These are phyloP conservation scores for Neopelma chrysocephalum DNA, from an alignment of 2,797 vertebrate genomes.

Conservation along the genomic window DNA sequence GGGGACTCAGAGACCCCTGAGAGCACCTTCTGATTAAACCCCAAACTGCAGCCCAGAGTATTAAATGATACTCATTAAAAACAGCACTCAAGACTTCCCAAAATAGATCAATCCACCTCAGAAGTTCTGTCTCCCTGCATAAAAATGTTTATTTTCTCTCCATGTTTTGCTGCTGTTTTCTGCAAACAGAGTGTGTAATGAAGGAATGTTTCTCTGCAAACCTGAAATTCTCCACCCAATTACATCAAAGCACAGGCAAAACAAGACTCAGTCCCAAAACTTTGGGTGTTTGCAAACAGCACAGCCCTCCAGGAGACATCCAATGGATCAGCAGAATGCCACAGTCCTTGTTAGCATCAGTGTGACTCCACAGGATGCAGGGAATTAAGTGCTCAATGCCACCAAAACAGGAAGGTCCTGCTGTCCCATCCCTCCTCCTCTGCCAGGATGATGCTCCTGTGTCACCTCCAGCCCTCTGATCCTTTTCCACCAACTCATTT, in stretches of 20 bases:
- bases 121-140: not conserved
- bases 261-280: not conserved
- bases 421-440: conserved; percentile 1
- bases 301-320: not conserved
- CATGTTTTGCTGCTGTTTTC: not conserved
- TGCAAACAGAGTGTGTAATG: not conserved
- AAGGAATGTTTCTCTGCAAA: not conserved
- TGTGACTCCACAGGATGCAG: not conserved
- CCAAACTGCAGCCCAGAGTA: not conserved
- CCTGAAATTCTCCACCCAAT: not conserved
- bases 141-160: not conserved
- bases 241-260: not conserved
- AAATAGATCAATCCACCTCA: not conserved
- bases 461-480: conserved; percentile 12
- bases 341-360: not conserved
- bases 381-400: conserved; percentile 7
- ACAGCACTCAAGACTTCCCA: not conserved
- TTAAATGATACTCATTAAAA: not conserved
- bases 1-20: not conserved
- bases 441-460: not conserved
- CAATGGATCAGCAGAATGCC: not conserved
- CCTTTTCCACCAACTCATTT: not conserved
- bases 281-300: not conserved
- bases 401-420: conserved; percentile 40
- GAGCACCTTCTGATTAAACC: not conserved